Evolutionary conservation across 2,113 vertebrate genomes (phyloP).

Genomic region (Pollachius pollachius): DNA sequence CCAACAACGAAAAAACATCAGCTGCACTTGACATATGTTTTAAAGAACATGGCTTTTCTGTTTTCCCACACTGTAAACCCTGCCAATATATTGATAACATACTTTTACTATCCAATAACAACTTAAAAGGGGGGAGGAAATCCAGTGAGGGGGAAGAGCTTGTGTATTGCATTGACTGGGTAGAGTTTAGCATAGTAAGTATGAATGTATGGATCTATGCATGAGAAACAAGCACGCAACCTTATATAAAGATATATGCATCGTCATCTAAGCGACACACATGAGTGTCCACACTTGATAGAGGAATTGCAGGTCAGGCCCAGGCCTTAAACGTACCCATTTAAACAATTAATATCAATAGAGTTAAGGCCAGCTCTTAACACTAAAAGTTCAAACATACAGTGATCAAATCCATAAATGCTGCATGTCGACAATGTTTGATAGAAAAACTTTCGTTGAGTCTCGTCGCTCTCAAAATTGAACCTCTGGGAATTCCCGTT

Average conservation of each 20-base stretch:
- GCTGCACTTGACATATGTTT: slow-evolving; percentile 8
- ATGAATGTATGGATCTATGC: slow-evolving; percentile 51
- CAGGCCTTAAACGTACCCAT: slow-evolving; percentile 59
- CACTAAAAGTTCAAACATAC: slow-evolving; percentile 60
- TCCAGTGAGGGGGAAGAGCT: slow-evolving; percentile 38
- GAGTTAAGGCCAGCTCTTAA: slow-evolving; percentile 73
- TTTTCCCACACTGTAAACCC: slow-evolving; percentile 42
- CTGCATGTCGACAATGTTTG: slow-evolving; percentile 52
- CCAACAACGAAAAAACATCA: slow-evolving; percentile 16
- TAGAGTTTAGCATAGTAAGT: slow-evolving; percentile 57
- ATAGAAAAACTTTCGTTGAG: slow-evolving; percentile 34
- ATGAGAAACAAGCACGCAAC: slow-evolving; percentile 49
- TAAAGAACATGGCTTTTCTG: background rate
- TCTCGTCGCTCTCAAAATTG: slow-evolving; percentile 28
- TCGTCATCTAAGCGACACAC: slow-evolving; percentile 25
- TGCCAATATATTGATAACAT: slow-evolving; percentile 46
- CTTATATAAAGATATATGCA: slow-evolving; percentile 54
- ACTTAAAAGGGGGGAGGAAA: slow-evolving; percentile 38
- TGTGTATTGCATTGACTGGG: slow-evolving; percentile 55
- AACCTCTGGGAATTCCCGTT: slow-evolving; percentile 19
- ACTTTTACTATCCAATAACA: slow-evolving; percentile 50
- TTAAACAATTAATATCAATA: slow-evolving; percentile 55
- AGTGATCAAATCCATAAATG: slow-evolving; percentile 65
- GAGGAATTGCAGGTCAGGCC: slow-evolving; percentile 56
- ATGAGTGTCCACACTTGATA: slow-evolving; percentile 56